Percentiles rank a stretch among this genome's conserved stretches.
Conservation (phyloP, 2,113 vertebrate species). For the Engystomops pustulosus region DNA sequence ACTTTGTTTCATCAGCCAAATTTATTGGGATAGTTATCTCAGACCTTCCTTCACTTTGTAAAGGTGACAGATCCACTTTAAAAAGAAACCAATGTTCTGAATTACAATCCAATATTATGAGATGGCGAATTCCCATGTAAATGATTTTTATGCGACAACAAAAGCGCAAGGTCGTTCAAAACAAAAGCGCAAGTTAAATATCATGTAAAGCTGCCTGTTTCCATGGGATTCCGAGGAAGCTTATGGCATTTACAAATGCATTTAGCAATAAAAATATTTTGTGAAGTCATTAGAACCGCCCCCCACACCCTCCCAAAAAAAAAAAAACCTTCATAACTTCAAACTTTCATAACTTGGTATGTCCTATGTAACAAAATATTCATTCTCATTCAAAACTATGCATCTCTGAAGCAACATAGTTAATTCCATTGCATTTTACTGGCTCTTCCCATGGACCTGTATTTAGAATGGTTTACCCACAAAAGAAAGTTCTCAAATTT, state of each 20-base stretch:
- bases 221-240: not conserved
- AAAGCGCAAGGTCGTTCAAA: not conserved
- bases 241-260: not conserved
- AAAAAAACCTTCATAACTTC: no score
- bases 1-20: not conserved
- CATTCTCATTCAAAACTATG: no score
- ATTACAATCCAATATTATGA: not conserved
- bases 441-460: no score
- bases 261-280: not conserved
- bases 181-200: not conserved
- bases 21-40: not conserved
- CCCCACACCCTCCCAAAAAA: no score
- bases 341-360: no score
- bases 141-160: not conserved
- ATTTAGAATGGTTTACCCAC: no score
- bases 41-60: not conserved
- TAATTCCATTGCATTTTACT: no score
- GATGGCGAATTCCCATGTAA: not conserved
- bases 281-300: no score
- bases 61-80: not conserved
- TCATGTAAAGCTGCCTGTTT: not conserved
- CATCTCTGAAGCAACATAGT: no score
- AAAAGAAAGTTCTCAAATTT: no score
- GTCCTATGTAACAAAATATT: no score
- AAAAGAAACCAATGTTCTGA: not conserved